These are phyloP conservation scores for Epinotia nisella DNA, from an alignment of 2,888 invertebrate genomes.

Conservation along the genomic window DNA sequence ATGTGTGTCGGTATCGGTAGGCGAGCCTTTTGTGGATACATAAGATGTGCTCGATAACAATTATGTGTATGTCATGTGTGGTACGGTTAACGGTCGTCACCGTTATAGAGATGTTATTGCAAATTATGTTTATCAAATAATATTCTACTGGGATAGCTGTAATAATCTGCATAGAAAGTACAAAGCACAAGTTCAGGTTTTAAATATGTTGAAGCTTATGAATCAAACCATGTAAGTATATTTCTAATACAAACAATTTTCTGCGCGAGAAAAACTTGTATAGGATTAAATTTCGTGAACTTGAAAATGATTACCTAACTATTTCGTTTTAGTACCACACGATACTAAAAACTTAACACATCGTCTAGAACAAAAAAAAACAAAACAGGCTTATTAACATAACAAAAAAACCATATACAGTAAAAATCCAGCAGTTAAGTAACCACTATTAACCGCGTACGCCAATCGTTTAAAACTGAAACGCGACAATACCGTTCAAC, in stretches of 20 bases:
- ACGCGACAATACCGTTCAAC: constrained; percentile 22
- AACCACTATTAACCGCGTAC: constrained; percentile 20
- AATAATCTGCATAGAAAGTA: too few relatives aligned
- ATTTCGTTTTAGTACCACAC: not conserved
- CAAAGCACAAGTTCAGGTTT: not conserved
- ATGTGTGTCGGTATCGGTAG: constrained; percentile 10
- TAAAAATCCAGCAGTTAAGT: constrained; percentile 34
- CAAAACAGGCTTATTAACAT: constrained; percentile 21
- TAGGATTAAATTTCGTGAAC: not conserved
- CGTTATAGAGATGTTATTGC: not conserved
- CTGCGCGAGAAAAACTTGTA: not conserved
- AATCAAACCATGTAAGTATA: not conserved
- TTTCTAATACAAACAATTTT: too few relatives aligned
- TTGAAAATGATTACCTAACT: not conserved
- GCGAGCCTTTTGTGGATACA: constrained; percentile 11
- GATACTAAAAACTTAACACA: constrained; percentile 11
- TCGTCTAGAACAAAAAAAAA: constrained; percentile 9
- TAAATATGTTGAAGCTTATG: not conserved
- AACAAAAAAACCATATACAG: constrained; percentile 25
- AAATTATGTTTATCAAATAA: not conserved
- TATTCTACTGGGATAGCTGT: not conserved
- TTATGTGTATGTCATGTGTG: constrained; percentile 4
- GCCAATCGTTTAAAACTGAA: constrained; percentile 11
- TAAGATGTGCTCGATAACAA: constrained; percentile 11
- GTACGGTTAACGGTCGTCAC: not conserved